Evolutionary conservation across 92 coral and sea anemone genomes (phyloP).

Genomic region (Porites rus): DNA sequence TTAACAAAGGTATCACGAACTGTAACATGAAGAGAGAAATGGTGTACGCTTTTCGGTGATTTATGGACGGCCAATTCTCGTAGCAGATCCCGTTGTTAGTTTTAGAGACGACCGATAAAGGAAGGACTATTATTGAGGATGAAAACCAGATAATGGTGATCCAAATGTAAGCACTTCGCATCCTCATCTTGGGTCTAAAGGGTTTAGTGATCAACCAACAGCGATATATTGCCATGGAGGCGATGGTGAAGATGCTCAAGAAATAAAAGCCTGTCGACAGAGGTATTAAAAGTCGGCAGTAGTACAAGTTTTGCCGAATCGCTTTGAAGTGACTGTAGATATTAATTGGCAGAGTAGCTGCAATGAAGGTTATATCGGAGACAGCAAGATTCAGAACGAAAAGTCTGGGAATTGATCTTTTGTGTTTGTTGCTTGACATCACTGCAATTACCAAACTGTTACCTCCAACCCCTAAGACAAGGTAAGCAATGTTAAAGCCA

Average conservation of each 20-base stretch:
- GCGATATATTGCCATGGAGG: constrained; percentile 29
- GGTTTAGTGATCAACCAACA: constrained; percentile 41
- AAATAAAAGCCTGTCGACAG: constrained; percentile 56
- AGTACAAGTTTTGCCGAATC: constrained; percentile 27
- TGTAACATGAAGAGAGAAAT: neutral
- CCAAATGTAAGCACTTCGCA: constrained; percentile 34
- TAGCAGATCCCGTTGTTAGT: neutral
- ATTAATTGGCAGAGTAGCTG: constrained; percentile 34
- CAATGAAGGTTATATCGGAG: constrained; percentile 52
- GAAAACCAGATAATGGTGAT: constrained; percentile 34
- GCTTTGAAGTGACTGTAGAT: constrained; percentile 30
- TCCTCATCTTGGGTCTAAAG: constrained; percentile 43
- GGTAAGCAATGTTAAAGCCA: constrained; percentile 35
- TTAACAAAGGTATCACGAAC: constrained; percentile 63
- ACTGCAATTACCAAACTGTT: constrained; percentile 61
- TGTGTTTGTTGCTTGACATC: constrained; percentile 25
- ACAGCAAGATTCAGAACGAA: constrained; percentile 71
- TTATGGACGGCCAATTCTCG: neutral
- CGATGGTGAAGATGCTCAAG: constrained; percentile 26
- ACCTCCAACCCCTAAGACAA: constrained; percentile 60
- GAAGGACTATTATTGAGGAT: constrained; percentile 46
- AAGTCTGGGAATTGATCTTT: constrained; percentile 59
- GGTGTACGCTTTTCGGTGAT: neutral
- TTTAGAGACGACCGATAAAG: constrained; percentile 11
- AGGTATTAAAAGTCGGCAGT: constrained; percentile 57